These are phyloP conservation scores for Mastomys natalensis DNA, from an alignment of 2,113 vertebrate genomes.

Conservation along the genomic window DNA sequence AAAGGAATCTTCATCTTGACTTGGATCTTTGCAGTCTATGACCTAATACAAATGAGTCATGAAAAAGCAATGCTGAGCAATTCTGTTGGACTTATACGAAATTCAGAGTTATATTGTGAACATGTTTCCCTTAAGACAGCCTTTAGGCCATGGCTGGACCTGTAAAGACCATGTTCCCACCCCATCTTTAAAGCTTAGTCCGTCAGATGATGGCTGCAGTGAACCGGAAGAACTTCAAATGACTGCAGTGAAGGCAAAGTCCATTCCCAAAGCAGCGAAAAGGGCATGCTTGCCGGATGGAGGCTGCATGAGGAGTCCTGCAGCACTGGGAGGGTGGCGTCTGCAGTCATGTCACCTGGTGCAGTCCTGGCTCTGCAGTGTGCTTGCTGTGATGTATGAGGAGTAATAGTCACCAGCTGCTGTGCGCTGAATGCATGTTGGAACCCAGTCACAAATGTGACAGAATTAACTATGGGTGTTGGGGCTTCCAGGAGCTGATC, in stretches of 20 bases:
- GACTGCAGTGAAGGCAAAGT: background rate
- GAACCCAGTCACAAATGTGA: background rate
- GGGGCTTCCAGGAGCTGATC: background rate
- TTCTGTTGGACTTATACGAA: background rate
- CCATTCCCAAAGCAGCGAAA: background rate
- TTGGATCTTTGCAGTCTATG: background rate
- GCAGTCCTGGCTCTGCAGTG: background rate
- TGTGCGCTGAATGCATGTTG: background rate
- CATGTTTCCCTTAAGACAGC: background rate
- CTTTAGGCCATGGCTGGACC: background rate
- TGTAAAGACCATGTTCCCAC: no score
- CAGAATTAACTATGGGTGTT: background rate
- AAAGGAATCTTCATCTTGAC: background rate
- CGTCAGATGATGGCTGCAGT: background rate
- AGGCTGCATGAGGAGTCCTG: background rate
- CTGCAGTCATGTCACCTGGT: background rate
- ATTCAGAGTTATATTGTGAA: no score
- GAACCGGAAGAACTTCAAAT: background rate
- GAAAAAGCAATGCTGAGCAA: background rate
- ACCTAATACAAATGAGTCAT: background rate
- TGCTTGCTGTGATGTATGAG: background rate
- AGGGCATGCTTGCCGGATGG: background rate
- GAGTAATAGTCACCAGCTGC: background rate
- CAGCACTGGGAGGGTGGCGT: background rate
- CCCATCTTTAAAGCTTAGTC: background rate